Conservation (phyloP, 2,113 vertebrate genomes). For the Nothobranchius furzeri region DNA sequence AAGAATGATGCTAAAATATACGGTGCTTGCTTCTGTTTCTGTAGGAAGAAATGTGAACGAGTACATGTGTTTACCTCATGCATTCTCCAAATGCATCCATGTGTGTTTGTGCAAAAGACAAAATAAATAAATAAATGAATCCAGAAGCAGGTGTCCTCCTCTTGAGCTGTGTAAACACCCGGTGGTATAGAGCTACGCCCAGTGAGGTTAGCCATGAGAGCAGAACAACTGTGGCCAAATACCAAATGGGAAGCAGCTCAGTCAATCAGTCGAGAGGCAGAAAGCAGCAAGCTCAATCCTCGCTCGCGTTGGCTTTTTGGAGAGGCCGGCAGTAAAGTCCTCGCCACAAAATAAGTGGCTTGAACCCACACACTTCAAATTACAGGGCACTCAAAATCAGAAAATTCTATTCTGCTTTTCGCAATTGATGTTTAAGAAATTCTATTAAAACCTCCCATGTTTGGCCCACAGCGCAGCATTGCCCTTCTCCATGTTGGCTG, state of each 20-base stretch:
- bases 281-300: conserved; percentile 49
- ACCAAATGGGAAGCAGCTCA: conserved; percentile 57
- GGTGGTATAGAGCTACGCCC: conserved; percentile 52
- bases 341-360: conserved; percentile 80
- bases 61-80: conserved; percentile 53
- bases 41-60: conserved; percentile 23
- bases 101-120: conserved; percentile 62
- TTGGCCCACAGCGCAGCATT: conserved; percentile 32
- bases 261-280: conserved; percentile 51
- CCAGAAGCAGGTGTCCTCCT: conserved; percentile 74
- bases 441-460: conserved; percentile 72
- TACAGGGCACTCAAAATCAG: conserved; percentile 69
- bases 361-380: conserved; percentile 74
- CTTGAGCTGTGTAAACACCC: conserved; percentile 54
- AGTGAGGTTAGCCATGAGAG: conserved; percentile 66
- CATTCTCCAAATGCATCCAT: conserved; percentile 40
- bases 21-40: conserved; percentile 24
- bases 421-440: conserved; percentile 69
- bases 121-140: conserved; percentile 65
- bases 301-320: conserved; percentile 43
- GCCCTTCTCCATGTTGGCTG: conserved; percentile 28
- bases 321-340: conserved; percentile 68
- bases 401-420: conserved; percentile 74
- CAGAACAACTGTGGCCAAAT: conserved; percentile 54
- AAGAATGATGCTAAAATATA: background rate